These are phyloP conservation scores for Oncorhynchus kisutch DNA, from an alignment of 2,113 vertebrate species.

Conservation along the genomic window DNA sequence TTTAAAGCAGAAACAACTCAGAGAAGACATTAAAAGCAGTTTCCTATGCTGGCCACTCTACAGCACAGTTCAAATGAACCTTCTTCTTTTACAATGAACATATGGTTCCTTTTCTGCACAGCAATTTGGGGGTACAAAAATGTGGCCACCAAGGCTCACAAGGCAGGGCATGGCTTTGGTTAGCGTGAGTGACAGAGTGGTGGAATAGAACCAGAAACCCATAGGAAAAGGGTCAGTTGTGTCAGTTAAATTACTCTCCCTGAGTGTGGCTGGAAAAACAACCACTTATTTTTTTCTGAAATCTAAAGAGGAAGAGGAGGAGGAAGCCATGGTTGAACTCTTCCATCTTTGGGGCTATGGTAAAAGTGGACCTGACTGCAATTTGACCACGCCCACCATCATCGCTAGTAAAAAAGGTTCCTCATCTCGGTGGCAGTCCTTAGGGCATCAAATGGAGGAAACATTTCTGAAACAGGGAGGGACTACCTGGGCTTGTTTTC, in stretches of 20 bases:
- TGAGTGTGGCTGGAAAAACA: background rate
- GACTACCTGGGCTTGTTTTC: no score
- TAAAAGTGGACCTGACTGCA: background rate
- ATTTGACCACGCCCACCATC: background rate
- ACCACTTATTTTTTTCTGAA: background rate
- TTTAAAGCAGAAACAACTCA: constrained; percentile 40
- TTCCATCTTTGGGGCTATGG: background rate
- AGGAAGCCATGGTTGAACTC: background rate
- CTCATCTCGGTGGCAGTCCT: background rate
- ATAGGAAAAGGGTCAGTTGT: background rate
- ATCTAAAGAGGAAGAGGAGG: background rate
- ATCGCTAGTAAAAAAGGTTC: background rate
- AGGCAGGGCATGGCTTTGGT: constrained; percentile 46
- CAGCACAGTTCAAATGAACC: constrained; percentile 57
- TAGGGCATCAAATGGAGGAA: no score
- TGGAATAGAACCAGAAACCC: background rate
- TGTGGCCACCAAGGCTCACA: constrained; percentile 17
- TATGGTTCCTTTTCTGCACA: constrained; percentile 52
- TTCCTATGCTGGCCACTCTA: constrained; percentile 54
- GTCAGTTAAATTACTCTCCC: background rate
- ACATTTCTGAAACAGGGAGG: no score
- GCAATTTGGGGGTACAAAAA: constrained; percentile 52
- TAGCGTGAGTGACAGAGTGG: constrained; percentile 30
- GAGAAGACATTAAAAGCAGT: constrained; percentile 40
- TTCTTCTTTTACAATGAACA: constrained; percentile 50